A percentile compares a stretch with the other conserved stretches of the same genome.
These are phyloP conservation scores for Oreonectes daqikongensis DNA, from an alignment of 2,797 vertebrate species.

Conservation along the genomic window DNA sequence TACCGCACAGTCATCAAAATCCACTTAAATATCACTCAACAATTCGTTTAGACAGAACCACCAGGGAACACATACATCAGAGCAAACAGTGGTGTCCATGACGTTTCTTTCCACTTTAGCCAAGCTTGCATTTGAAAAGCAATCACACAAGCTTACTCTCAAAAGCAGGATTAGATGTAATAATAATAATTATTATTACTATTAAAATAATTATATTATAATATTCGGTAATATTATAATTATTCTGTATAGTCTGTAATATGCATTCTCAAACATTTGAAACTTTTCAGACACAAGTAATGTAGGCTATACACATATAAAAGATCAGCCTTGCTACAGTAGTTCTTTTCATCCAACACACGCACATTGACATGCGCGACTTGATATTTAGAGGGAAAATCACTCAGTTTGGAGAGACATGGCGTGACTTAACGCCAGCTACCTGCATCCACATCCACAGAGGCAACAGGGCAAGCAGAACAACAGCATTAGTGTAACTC, in stretches of 20 bases:
- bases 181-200: slow-evolving; percentile 19
- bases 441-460: slow-evolving; percentile 38
- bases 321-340: too few species aligned
- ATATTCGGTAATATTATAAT: neutral
- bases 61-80: slow-evolving; percentile 60
- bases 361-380: neutral
- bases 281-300: neutral
- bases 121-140: neutral
- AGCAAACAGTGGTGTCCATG: slow-evolving; percentile 61
- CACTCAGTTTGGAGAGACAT: neutral
- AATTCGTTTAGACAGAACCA: slow-evolving; percentile 32
- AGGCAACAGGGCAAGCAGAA: slow-evolving; percentile 17
- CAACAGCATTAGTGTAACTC: slow-evolving; percentile 48
- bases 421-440: slow-evolving; percentile 28
- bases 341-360: slow-evolving; percentile 19
- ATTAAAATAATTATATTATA: neutral
- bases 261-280: too few species aligned
- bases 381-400: slow-evolving; percentile 3
- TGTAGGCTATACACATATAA: neutral
- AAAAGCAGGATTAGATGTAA: neutral
- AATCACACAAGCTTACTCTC: neutral
- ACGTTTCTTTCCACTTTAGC: slow-evolving; percentile 52
- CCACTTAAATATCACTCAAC: slow-evolving; percentile 20
- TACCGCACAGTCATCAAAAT: neutral
- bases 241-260: too few species aligned